Conservation (phyloP, 2,888 invertebrate species). For the Leptopterna dolabrata region DNA sequence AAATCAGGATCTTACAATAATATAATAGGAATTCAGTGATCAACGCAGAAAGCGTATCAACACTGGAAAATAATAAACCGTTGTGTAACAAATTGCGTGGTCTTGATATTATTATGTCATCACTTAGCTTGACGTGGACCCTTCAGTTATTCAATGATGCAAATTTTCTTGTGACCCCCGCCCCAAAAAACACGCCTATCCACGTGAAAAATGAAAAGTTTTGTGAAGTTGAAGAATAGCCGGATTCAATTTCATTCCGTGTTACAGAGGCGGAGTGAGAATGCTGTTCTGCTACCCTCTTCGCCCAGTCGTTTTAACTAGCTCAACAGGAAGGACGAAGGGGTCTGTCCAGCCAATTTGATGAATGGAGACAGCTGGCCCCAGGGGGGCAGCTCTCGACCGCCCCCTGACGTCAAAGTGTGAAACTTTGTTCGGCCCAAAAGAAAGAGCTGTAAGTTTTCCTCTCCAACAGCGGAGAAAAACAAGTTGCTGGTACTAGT, state of each 20-base stretch:
- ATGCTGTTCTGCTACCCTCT: neutral
- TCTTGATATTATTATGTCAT: too few species aligned
- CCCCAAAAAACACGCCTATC: too few species aligned
- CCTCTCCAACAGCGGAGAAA: neutral
- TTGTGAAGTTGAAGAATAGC: neutral
- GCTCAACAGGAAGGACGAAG: neutral
- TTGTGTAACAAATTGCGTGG: too few species aligned
- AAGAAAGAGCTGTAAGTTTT: neutral
- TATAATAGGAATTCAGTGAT: too few species aligned
- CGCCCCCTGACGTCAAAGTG: slow-evolving; percentile 5
- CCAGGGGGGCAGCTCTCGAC: neutral
- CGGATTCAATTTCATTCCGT: slow-evolving; percentile 1
- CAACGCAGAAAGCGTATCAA: too few species aligned
- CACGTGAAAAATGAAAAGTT: too few species aligned
- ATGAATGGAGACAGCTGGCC: slow-evolving; percentile 41
- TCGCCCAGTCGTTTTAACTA: neutral
- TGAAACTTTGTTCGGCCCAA: neutral
- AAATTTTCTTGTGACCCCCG: too few species aligned
- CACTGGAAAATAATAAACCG: too few species aligned
- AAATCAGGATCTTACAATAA: too few species aligned
- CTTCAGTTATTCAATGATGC: too few species aligned
- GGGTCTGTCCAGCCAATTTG: slow-evolving; percentile 20
- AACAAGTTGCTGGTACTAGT: neutral
- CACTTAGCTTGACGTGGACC: too few species aligned
- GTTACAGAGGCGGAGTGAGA: neutral